Percentiles rank a stretch among this genome's conserved stretches.
Conservation (phyloP, 2,888 invertebrate species). For the Mystacides longicornis region DNA sequence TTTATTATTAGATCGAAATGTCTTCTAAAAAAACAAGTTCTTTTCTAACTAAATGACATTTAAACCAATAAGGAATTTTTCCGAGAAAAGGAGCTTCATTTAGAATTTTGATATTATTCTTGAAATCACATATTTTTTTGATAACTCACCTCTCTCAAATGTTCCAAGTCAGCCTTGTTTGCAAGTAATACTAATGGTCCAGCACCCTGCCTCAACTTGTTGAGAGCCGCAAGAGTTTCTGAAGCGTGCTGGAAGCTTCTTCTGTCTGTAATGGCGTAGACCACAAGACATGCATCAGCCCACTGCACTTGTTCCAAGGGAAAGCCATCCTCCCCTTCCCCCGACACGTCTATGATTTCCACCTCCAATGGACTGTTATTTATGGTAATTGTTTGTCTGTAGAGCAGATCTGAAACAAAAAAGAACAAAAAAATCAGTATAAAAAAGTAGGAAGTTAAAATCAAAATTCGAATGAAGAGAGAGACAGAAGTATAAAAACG, state of each 20-base stretch:
- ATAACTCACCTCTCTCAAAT: constrained; percentile 61
- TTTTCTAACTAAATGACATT: too few species aligned
- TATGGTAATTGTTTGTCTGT: constrained; percentile 65
- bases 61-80: too few species aligned
- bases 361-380: constrained; percentile 66
- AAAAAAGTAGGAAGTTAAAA: too few species aligned
- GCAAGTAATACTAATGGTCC: constrained; percentile 60
- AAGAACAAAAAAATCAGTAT: background rate
- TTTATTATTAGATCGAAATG: too few species aligned
- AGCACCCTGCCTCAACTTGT: constrained; percentile 46
- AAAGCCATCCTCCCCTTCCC: constrained; percentile 54
- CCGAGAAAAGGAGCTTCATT: too few species aligned
- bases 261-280: constrained; percentile 69
- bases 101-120: too few species aligned
- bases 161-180: constrained; percentile 75
- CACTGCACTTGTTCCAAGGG: constrained; percentile 61
- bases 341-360: constrained; percentile 73
- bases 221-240: constrained; percentile 54
- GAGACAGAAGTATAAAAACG: too few species aligned
- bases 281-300: constrained; percentile 72
- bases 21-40: too few species aligned
- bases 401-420: constrained; percentile 60
- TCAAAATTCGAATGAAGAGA: too few species aligned
- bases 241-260: constrained; percentile 63
- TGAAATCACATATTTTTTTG: too few species aligned